These are phyloP conservation scores for Teinopalpus imperialis DNA, from an alignment of 2,888 invertebrate genomes.

Conservation along the genomic window DNA sequence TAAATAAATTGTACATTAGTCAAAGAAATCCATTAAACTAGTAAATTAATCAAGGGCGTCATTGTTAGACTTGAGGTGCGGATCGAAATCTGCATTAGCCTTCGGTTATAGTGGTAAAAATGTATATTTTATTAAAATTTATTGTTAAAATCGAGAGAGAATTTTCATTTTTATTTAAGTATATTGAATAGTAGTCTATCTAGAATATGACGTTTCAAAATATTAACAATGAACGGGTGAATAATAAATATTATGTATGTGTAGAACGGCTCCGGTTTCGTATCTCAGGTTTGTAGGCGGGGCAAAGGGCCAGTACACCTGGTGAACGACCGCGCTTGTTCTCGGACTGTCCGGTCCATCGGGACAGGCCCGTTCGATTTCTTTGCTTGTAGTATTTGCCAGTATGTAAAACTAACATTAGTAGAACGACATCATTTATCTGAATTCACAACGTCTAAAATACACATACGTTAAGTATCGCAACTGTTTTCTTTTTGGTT, in stretches of 20 bases:
- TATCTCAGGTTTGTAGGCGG: conserved; percentile 40
- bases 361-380: conserved; percentile 22
- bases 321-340: conserved; percentile 53
- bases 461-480: too few species aligned
- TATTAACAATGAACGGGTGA: not conserved
- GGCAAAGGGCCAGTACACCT: conserved; percentile 48
- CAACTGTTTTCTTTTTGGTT: too few species aligned
- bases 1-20: too few species aligned
- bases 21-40: too few species aligned
- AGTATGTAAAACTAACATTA: conserved; percentile 18
- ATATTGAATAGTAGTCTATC: not conserved
- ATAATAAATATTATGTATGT: not conserved
- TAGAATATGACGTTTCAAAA: not conserved
- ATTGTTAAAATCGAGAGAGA: too few species aligned
- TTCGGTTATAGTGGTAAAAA: conserved; percentile 22
- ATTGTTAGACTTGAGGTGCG: conserved; percentile 33
- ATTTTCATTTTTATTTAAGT: too few species aligned
- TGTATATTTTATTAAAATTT: not conserved
- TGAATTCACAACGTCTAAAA: not conserved
- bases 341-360: conserved; percentile 24
- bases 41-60: conserved; percentile 33
- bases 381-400: conserved; percentile 23
- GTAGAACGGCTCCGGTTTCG: conserved; percentile 15
- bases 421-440: too few species aligned
- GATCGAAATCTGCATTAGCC: conserved; percentile 34